phyloP scores from a whole-genome alignment of 2,888 invertebrate genomes.

The Euplexia lucipara region DNA sequence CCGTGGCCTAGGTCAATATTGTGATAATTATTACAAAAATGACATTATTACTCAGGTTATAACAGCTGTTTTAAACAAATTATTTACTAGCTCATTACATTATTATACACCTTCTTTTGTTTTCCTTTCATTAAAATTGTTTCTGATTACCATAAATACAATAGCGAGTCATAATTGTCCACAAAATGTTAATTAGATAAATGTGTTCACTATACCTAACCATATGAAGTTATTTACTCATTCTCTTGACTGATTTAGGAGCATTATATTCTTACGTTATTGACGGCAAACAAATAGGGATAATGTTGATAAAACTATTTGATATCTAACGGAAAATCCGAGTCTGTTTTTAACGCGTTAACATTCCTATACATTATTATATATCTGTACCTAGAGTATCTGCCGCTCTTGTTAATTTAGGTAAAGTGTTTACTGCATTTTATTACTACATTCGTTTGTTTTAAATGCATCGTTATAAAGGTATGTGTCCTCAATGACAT shows the following conservation, averaged over 20 bases:
- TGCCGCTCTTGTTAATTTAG: not conserved
- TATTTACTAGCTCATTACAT: conserved; percentile 6
- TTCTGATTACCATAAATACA: conserved; percentile 23
- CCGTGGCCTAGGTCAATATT: not conserved
- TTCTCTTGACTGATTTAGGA: conserved; percentile 1
- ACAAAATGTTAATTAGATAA: conserved; percentile 8
- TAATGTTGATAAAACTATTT: conserved; percentile 6
- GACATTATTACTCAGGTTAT: not conserved
- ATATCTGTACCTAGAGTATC: not conserved
- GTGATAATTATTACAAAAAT: not conserved
- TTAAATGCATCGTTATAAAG: too few species aligned
- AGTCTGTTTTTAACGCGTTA: not conserved
- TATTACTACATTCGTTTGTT: not conserved
- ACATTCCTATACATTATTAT: not conserved
- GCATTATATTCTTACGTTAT: conserved; percentile 1
- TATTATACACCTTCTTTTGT: conserved; percentile 26
- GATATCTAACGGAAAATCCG: conserved; percentile 8
- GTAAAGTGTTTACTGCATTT: not conserved
- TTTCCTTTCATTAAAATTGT: conserved; percentile 9
- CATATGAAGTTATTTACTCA: not conserved
- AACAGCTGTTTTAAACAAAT: conserved; percentile 5
- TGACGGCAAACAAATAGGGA: conserved; percentile 2
- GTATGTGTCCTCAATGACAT: not conserved
- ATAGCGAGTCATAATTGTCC: conserved; percentile 20
- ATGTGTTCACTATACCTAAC: not conserved